Evolutionary conservation across 2,113 vertebrate species (phyloP).

Genomic region (Chaetura pelagica): DNA sequence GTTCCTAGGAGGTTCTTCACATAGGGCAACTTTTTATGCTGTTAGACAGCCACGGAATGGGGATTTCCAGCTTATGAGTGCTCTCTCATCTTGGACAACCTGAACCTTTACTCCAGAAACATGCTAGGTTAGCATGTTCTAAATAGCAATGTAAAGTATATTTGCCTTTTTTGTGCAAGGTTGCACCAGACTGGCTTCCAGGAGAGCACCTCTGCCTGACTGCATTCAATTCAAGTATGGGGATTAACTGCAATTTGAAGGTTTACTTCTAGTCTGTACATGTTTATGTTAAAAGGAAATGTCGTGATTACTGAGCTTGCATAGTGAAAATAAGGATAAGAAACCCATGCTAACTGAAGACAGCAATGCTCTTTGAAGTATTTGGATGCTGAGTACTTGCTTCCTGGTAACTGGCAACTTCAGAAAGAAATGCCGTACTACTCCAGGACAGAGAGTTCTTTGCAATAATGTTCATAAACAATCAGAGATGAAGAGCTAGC

Average conservation of each 20-base stretch:
- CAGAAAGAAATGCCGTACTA: neutral
- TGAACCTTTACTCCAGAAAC: neutral
- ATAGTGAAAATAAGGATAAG: neutral
- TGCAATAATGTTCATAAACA: neutral
- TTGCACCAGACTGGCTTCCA: neutral
- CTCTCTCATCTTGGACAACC: neutral
- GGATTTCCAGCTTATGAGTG: neutral
- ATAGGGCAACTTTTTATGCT: neutral
- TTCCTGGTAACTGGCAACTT: neutral
- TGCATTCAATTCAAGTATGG: neutral
- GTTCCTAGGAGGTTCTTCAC: neutral
- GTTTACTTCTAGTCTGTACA: neutral
- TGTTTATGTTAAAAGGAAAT: neutral
- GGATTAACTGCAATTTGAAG: neutral
- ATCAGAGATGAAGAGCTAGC: neutral
- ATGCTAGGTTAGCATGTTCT: neutral
- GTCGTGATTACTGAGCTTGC: neutral
- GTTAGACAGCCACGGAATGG: neutral
- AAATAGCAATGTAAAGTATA: neutral
- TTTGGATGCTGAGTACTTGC: neutral
- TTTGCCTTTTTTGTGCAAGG: neutral
- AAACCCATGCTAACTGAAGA: neutral
- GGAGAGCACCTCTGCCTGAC: neutral
- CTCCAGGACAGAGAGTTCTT: neutral
- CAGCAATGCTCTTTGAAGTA: neutral